phyloP scores from a whole-genome alignment of 30 jellyfish, hydroid and myxozoan genomes.

The Haliclystus octoradiatus region DNA sequence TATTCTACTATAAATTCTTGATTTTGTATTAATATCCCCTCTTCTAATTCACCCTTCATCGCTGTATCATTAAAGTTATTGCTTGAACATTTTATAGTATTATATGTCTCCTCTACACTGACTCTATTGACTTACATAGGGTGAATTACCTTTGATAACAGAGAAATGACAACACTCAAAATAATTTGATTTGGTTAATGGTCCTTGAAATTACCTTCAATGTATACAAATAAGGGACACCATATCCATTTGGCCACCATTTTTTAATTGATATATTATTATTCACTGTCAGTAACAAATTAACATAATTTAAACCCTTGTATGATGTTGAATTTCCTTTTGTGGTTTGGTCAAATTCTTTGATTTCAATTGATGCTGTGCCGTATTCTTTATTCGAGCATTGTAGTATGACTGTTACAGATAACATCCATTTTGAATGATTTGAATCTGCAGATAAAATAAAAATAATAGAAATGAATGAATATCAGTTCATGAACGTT shows the following conservation, averaged over 20 bases:
- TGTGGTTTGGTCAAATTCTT: background rate
- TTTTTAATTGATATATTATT: background rate
- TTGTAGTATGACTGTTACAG: background rate
- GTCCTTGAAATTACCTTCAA: constrained; percentile 12
- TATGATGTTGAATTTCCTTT: background rate
- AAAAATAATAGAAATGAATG: background rate
- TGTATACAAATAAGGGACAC: constrained; percentile 42
- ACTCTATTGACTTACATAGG: too few relatives aligned
- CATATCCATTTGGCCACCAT: constrained; percentile 97
- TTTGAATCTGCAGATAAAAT: background rate
- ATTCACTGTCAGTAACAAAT: background rate
- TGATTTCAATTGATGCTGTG: background rate
- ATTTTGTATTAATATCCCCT: too few relatives aligned
- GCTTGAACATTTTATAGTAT: too few relatives aligned
- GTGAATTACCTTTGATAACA: too few relatives aligned
- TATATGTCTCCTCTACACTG: too few relatives aligned
- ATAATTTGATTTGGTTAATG: background rate
- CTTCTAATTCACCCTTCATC: too few relatives aligned
- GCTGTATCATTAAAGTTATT: too few relatives aligned
- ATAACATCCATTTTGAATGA: background rate
- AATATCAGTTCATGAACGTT: too few relatives aligned
- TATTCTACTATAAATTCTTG: too few relatives aligned
- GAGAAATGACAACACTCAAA: too few relatives aligned
- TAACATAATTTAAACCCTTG: background rate
- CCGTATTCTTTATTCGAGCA: background rate